These are phyloP conservation scores for Tachycineta bicolor DNA, from an alignment of 2,113 vertebrate species.

Conservation along the genomic window DNA sequence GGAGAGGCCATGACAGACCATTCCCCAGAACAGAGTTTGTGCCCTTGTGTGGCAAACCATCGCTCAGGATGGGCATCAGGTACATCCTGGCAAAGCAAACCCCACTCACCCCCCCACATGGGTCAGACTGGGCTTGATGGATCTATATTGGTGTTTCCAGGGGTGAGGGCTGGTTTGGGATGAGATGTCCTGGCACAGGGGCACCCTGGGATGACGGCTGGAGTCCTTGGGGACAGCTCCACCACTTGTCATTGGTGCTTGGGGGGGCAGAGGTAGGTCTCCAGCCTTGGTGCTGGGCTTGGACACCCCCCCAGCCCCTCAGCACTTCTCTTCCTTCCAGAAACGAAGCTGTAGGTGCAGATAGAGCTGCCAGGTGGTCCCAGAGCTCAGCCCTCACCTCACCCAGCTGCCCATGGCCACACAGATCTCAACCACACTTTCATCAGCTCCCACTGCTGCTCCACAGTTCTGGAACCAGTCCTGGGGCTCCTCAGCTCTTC, in stretches of 20 bases:
- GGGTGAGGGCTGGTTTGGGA: background rate
- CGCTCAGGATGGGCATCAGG: background rate
- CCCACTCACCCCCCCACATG: rapidly evolving
- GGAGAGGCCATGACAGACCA: too few relatives aligned
- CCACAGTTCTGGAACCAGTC: background rate
- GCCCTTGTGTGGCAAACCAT: background rate
- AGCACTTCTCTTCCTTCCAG: slow-evolving; percentile 13
- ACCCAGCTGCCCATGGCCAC: background rate
- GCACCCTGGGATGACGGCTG: background rate
- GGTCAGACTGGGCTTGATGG: background rate
- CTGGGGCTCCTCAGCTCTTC: background rate
- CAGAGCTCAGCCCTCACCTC: background rate
- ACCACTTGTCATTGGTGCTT: background rate
- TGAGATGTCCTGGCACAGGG: background rate
- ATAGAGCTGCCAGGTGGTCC: background rate
- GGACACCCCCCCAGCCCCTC: background rate
- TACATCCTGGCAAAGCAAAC: background rate
- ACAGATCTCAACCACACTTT: background rate
- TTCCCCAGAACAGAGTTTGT: background rate
- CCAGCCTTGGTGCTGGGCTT: background rate
- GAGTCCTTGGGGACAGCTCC: background rate
- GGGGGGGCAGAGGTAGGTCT: background rate
- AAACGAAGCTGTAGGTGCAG: background rate
- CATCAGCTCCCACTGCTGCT: background rate
- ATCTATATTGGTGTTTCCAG: background rate